Base-by-base conservation (phyloP, 1,140 invertebrate species). In the Lutraria rhynchaena region DNA sequence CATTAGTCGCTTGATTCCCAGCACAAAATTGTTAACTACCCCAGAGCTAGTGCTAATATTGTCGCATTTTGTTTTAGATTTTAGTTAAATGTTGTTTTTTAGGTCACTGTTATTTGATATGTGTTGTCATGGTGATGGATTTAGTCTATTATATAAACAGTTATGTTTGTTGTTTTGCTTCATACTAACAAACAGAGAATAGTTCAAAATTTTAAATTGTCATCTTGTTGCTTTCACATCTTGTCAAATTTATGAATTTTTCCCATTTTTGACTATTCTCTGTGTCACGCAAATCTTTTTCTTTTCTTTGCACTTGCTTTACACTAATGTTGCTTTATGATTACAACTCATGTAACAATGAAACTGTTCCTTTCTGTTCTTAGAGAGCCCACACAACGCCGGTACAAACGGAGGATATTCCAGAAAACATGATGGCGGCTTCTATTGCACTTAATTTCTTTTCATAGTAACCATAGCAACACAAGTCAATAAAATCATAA, bases 371-470 rank as follows among this genome's bases (percentile, higher is more conserved):
- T 41, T 44, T 67, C n/a, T 49, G 33, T 82, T 75, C 29, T 58
- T 76, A 88, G 89, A 84, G 51, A 87, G 89, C 58, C 84, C 86
- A 24, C 89, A 90, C 80, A 85, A 74, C 60, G 89, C 83, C 57
- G 86, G 61, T 73, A 92, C 90, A 1, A 92, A 92, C 83, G 86
- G 87, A 44, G 92, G 92, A 31, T 92, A 91, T 82, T 91, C 91
- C 9, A 84, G 92, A 67, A 92, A 92, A 82, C 89, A 85, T 27
- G 90, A 92, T 84, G 92, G 92, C 15, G 91, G 91, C 71, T 89
- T 90, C 80, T 92, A 87, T 82, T 87, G 87, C 49, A 88, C 87
- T 31, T 91, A 87, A 55, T 70, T 65, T 24, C 31, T 41, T 41
- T 7, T 7, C 37, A 7, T 41, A 7, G 37, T 41, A 41, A 41